A percentile compares a stretch with the other conserved stretches of the same genome.
phyloP scores from a whole-genome alignment of 2,888 invertebrate species.

The Portevinia maculata region DNA sequence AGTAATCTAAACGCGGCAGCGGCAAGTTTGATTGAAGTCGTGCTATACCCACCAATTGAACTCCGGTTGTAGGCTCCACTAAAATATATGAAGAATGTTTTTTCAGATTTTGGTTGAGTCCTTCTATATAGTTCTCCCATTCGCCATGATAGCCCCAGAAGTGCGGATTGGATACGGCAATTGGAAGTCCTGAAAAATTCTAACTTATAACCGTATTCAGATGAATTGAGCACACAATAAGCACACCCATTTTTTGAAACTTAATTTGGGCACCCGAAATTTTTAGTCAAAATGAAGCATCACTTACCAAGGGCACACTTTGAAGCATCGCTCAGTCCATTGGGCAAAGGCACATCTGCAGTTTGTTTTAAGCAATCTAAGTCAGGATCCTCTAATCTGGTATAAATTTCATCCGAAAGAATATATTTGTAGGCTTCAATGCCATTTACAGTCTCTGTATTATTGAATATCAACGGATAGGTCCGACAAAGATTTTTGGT shows the following conservation, averaged over 20 bases:
- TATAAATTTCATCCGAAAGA: constrained; percentile 49
- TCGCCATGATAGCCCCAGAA: constrained; percentile 84
- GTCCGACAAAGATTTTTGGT: constrained; percentile 62
- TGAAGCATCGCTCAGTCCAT: constrained; percentile 86
- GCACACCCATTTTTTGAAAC: too few species aligned
- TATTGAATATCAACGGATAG: constrained; percentile 63
- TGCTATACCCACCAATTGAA: constrained; percentile 82
- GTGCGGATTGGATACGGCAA: constrained; percentile 89
- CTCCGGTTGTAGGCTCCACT: constrained; percentile 88
- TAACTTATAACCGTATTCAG: too few species aligned
- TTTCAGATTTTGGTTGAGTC: constrained; percentile 84
- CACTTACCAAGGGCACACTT: constrained; percentile 86
- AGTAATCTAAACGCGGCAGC: constrained; percentile 79
- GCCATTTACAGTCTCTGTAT: constrained; percentile 17
- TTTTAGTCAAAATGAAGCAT: background rate
- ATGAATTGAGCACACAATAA: too few species aligned
- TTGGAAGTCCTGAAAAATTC: constrained; percentile 88
- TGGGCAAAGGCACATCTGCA: constrained; percentile 82
- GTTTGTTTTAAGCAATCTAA: constrained; percentile 61
- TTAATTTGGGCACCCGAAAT: too few species aligned
- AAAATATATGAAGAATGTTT: constrained; percentile 87
- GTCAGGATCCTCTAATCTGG: constrained; percentile 28
- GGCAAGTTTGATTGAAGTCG: constrained; percentile 56
- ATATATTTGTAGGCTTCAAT: constrained; percentile 45
- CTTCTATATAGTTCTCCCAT: constrained; percentile 84